phyloP scores from a whole-genome alignment of 2,113 vertebrate genomes.

The Dissostichus mawsoni region DNA sequence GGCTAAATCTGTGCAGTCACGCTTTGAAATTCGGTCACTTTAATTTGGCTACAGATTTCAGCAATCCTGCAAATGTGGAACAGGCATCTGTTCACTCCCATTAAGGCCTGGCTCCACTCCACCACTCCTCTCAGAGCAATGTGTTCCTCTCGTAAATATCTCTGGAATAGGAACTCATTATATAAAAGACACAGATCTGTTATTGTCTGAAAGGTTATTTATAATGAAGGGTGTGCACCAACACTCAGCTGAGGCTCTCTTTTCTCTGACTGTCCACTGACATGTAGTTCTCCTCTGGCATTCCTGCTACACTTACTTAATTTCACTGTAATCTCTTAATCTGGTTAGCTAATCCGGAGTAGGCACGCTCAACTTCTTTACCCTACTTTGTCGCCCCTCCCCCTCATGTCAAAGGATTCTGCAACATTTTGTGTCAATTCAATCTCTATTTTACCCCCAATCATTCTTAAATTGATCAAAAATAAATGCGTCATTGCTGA shows the following conservation, averaged over 20 bases:
- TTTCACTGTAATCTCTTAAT: constrained; percentile 85
- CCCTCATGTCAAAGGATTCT: constrained; percentile 38
- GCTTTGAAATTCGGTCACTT: constrained; percentile 5
- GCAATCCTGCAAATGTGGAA: constrained; percentile 36
- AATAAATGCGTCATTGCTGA: constrained; percentile 4
- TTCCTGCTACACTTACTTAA: constrained; percentile 70
- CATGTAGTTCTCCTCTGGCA: constrained; percentile 55
- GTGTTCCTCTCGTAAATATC: constrained; percentile 17
- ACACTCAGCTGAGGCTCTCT: background rate
- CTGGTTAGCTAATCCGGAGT: constrained; percentile 80
- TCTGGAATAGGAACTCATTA: constrained; percentile 14
- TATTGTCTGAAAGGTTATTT: constrained; percentile 9
- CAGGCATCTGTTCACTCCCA: constrained; percentile 52
- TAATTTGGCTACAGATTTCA: constrained; percentile 6
- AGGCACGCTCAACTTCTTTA: constrained; percentile 75
- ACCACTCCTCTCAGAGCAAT: constrained; percentile 6
- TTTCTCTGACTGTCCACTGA: constrained; percentile 35
- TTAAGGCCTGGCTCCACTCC: constrained; percentile 29
- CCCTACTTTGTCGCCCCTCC: constrained; percentile 63
- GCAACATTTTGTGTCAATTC: background rate
- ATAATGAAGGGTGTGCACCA: constrained; percentile 3
- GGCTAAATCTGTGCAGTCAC: constrained; percentile 32
- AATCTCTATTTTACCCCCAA: background rate
- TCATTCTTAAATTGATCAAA: constrained; percentile 9
- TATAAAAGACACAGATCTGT: background rate